Base-by-base conservation (phyloP, 2,797 vertebrate species). In the Bucorvus abyssinicus region DNA sequence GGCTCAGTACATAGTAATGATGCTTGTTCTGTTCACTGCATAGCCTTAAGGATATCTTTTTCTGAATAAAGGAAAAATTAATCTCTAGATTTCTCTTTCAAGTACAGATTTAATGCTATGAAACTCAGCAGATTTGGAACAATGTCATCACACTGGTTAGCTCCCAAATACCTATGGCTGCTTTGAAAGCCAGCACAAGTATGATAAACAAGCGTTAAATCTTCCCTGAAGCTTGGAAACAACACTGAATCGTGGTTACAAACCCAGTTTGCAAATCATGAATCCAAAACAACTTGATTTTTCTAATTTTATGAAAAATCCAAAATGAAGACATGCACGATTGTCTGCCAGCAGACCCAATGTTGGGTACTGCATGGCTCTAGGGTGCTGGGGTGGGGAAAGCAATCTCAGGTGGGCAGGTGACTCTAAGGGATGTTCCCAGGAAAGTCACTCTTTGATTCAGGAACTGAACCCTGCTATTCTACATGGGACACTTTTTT, bases 1-100 rank as follows among this genome's bases (percentile, higher is more conserved):
- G 85, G 59, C 78, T 97, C 80, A 94, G 73, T 94, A 83, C 81
- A 93, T 89, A 93, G 59, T 52, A 87, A 96, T 85, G 84, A 73
- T 84, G 70, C 93, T 94, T 93, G 44, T 91, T 96, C 96, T 90
- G 57, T 84, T 95, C 60, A 17, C 57, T 84, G 87, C 44, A 59
- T 65, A 92, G 79, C 69, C 89, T 87, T 91, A 84, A 93, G 71
- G 76, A 88, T 40, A 57, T 56, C 23, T 47, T 87, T 94, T 93
- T 91, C 74, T 85, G 55, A 68, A 63, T 52, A 92, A 86, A 90
- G n/a, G 65, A 97, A 96, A 90, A 94, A 92, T 60, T 68, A 79
- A 85, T 59, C 53, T 53, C 19, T 68, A 78, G 88, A 63, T 88
- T 92, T 55, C 94, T 64, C 75, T 78, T 80, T 92, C 56, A n/a